phyloP scores from a whole-genome alignment of 1,140 invertebrate genomes.

The Anthonomus grandis region DNA sequence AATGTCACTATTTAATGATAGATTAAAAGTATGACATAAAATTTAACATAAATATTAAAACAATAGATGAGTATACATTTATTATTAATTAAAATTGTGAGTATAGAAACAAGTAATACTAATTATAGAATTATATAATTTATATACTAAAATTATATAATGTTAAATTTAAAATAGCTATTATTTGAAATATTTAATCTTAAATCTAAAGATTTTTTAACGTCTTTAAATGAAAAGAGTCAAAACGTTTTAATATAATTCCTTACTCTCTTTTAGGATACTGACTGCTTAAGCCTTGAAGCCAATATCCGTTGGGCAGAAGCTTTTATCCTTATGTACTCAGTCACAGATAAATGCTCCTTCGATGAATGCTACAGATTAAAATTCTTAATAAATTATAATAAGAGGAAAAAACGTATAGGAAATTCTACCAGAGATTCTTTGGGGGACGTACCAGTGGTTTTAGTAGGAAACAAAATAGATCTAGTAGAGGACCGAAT shows the following conservation, averaged over 20 bases:
- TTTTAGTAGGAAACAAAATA: slow-evolving; percentile 77
- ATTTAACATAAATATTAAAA: too few species aligned
- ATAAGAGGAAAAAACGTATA: slow-evolving; percentile 64
- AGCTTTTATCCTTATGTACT: slow-evolving; percentile 81
- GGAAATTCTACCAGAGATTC: slow-evolving; percentile 47
- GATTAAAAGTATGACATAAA: too few species aligned
- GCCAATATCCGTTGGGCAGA: slow-evolving; percentile 79
- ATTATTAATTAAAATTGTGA: too few species aligned
- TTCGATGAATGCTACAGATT: slow-evolving; percentile 80
- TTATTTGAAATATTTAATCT: too few species aligned
- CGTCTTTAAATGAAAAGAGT: too few species aligned
- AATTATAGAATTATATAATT: too few species aligned
- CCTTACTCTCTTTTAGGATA: slow-evolving; percentile 54
- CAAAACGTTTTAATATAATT: slow-evolving; percentile 1
- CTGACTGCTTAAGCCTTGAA: slow-evolving; percentile 65
- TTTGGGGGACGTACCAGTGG: slow-evolving; percentile 63
- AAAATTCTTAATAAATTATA: slow-evolving; percentile 76
- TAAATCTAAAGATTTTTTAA: too few species aligned
- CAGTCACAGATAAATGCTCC: slow-evolving; percentile 77
- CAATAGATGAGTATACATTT: too few species aligned
- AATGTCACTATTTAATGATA: too few species aligned
- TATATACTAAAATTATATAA: too few species aligned
- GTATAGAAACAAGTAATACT: too few species aligned
- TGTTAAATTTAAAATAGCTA: too few species aligned
- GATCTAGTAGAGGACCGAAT: slow-evolving; percentile 74